phyloP scores from a whole-genome alignment of 2,113 vertebrate species.

The Oryzias curvinotus region DNA sequence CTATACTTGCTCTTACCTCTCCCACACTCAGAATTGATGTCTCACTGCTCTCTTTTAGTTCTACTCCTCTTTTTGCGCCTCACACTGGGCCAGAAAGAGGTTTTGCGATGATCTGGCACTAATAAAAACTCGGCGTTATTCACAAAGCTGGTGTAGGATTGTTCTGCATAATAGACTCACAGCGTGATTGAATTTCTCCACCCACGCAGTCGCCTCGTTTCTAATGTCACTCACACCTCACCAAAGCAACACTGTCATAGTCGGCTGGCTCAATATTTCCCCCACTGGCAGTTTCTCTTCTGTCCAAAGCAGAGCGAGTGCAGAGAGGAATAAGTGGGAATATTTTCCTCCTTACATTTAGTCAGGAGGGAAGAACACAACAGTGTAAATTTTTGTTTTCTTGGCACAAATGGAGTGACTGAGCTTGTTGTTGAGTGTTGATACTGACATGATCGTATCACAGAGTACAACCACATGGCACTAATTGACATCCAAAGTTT shows the following conservation, averaged over 20 bases:
- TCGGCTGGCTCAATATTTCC: constrained; percentile 47
- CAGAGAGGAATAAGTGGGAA: constrained; percentile 10
- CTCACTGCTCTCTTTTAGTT: constrained; percentile 20
- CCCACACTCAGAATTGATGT: constrained; percentile 18
- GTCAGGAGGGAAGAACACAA: constrained; percentile 32
- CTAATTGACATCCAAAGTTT: constrained; percentile 20
- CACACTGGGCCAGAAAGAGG: constrained; percentile 23
- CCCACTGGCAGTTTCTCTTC: constrained; percentile 36
- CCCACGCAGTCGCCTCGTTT: constrained; percentile 44
- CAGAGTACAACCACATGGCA: constrained; percentile 9
- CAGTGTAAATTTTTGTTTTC: constrained; percentile 42
- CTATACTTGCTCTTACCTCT: constrained; percentile 2
- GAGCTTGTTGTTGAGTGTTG: constrained; percentile 16
- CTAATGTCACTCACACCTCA: constrained; percentile 49
- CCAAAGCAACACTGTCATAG: constrained; percentile 46
- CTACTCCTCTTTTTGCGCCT: constrained; percentile 18
- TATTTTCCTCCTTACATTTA: constrained; percentile 40
- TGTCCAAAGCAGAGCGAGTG: constrained; percentile 3
- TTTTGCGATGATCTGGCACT: constrained; percentile 22
- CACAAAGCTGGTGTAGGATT: constrained; percentile 30
- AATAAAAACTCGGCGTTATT: constrained; percentile 48
- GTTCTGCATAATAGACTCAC: constrained; percentile 42
- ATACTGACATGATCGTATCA: constrained; percentile 28
- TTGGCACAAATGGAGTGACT: constrained; percentile 47
- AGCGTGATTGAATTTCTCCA: constrained; percentile 44